Conservation (phyloP, 1,140 invertebrate genomes). For the Triops cancriformis region DNA sequence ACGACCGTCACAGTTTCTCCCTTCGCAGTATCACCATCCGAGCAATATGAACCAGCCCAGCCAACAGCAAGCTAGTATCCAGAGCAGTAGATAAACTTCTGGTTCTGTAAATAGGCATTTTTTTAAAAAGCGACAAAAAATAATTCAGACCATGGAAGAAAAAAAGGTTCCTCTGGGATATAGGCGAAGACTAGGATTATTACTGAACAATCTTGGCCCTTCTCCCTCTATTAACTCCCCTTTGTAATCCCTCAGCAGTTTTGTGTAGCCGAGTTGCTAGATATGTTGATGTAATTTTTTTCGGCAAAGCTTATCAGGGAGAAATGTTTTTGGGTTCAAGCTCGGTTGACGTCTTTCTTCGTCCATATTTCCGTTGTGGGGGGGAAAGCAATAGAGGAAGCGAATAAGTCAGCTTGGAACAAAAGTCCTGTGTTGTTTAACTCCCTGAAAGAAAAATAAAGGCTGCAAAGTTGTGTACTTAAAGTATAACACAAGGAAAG, state of each 20-base stretch:
- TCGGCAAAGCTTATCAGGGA: neutral
- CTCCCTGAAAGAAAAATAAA: neutral
- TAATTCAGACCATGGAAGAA: neutral
- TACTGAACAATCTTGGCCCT: too few species aligned
- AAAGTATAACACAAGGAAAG: neutral
- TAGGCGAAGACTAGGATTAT: neutral
- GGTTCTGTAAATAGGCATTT: neutral
- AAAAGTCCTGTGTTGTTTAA: neutral
- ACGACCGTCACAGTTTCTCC: neutral
- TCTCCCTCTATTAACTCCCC: too few species aligned
- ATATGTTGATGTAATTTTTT: neutral
- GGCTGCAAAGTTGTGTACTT: neutral
- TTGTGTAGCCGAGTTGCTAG: neutral
- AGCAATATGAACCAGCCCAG: neutral
- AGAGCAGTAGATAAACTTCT: neutral
- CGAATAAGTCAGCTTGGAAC: neutral
- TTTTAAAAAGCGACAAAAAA: neutral
- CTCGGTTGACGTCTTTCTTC: neutral
- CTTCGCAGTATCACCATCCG: slow-evolving; percentile 3
- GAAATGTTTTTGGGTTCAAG: neutral
- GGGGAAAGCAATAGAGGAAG: neutral
- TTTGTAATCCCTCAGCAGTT: neutral
- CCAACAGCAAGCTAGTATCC: neutral
- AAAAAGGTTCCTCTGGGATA: neutral
- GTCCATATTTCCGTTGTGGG: neutral